phyloP scores from a whole-genome alignment of 1,140 invertebrate species.

The Helicoverpa armigera region DNA sequence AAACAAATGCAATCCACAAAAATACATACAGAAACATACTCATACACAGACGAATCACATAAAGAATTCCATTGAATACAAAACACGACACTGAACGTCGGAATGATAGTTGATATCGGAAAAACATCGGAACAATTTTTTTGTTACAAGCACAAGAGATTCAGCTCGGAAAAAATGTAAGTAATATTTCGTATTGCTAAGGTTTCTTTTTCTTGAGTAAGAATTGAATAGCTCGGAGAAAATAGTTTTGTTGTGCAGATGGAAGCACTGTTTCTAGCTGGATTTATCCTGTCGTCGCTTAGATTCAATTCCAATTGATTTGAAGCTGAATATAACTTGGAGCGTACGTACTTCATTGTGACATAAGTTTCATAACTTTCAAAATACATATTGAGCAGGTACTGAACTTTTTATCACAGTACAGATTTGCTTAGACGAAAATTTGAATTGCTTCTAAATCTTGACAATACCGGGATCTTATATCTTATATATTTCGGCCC shows the following conservation, averaged over 20 bases:
- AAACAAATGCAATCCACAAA: neutral
- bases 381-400: too few relatives aligned
- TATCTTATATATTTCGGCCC: too few relatives aligned
- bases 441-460: too few relatives aligned
- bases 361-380: too few relatives aligned
- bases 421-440: too few relatives aligned
- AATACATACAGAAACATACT: slow-evolving; percentile 7
- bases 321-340: too few relatives aligned
- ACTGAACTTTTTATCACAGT: too few relatives aligned
- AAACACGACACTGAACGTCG: slow-evolving; percentile 9
- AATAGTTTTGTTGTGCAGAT: slow-evolving; percentile 16
- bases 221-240: slow-evolving; percentile 19
- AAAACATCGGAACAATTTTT: slow-evolving; percentile 24
- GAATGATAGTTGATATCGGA: slow-evolving; percentile 23
- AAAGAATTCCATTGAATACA: slow-evolving; percentile 19
- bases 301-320: slow-evolving; percentile 8
- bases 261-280: neutral
- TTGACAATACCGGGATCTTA: too few relatives aligned
- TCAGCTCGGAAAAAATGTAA: slow-evolving; percentile 16
- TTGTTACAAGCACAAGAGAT: slow-evolving; percentile 1
- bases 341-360: too few relatives aligned
- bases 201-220: slow-evolving; percentile 5
- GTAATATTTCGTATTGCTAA: slow-evolving; percentile 33
- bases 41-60: neutral
- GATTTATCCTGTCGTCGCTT: slow-evolving; percentile 11